Evolutionary conservation across 2,797 vertebrate species (phyloP).

Genomic region (Alfaro cultratus): DNA sequence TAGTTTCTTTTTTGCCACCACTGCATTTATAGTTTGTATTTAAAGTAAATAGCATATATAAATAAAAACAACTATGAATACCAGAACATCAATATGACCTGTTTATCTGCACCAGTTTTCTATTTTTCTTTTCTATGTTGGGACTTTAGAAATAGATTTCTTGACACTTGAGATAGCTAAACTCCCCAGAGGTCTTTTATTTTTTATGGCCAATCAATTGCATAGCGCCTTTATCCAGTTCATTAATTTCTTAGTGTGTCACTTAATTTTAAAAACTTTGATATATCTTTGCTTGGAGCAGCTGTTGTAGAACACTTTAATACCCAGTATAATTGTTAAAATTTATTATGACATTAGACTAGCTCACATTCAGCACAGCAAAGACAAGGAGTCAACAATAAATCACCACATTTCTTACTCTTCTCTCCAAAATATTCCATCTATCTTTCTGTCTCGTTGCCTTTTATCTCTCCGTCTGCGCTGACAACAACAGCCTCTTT

Average conservation of each 20-base stretch:
- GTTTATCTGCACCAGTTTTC: background rate
- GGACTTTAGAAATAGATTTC: background rate
- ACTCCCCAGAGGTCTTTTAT: background rate
- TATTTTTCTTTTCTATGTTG: background rate
- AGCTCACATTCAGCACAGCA: background rate
- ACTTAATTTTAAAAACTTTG: background rate
- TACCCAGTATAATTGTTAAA: background rate
- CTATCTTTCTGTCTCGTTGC: constrained; percentile 67
- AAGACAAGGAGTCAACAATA: constrained; percentile 14
- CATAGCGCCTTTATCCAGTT: too few relatives aligned
- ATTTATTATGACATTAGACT: background rate
- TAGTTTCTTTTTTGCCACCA: background rate
- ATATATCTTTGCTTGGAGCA: background rate
- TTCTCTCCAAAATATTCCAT: constrained; percentile 64
- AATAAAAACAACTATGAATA: background rate
- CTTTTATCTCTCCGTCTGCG: constrained; percentile 77
- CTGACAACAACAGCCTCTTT: constrained; percentile 80
- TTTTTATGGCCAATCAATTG: background rate
- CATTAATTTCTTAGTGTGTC: background rate
- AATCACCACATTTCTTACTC: constrained; percentile 57
- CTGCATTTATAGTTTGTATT: background rate
- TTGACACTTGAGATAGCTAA: background rate
- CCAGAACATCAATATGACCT: background rate
- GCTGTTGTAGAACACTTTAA: background rate
- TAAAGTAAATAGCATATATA: background rate